Percentiles rank a stretch among this genome's conserved stretches.
Conservation (phyloP, 2,113 vertebrate species). For the Brachypodius melanocephalos region DNA sequence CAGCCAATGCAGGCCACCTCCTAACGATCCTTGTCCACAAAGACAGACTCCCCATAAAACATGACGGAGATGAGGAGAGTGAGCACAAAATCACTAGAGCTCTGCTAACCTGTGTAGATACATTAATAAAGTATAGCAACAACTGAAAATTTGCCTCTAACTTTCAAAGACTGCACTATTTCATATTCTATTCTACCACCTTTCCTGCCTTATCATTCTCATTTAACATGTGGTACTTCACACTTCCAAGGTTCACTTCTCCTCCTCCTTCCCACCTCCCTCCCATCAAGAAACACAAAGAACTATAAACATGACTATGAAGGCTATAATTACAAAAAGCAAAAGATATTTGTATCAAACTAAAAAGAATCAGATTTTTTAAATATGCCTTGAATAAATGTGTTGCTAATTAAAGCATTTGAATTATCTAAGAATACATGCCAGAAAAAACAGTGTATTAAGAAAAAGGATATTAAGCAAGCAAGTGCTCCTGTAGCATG, state of each 20-base stretch:
- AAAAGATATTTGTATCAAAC: neutral
- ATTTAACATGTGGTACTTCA: neutral
- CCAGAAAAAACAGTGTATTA: neutral
- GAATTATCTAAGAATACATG: neutral
- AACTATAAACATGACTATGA: neutral
- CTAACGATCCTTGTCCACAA: neutral
- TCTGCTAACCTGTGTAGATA: neutral
- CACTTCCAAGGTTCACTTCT: neutral
- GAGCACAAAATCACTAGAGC: neutral
- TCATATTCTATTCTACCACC: neutral
- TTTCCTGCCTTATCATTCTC: neutral
- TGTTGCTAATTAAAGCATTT: neutral
- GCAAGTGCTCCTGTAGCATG: neutral
- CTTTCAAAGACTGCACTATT: neutral
- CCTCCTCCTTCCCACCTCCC: neutral
- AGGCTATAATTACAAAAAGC: neutral
- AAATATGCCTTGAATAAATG: neutral
- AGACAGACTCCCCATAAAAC: neutral
- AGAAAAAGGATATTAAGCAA: neutral
- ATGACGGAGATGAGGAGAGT: rapidly evolving
- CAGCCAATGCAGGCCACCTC: neutral
- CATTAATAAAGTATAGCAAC: neutral
- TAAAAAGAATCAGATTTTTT: neutral
- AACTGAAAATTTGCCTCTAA: neutral
- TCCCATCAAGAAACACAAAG: neutral